Conservation (phyloP, 2,113 vertebrate species). For the Microcebus murinus region DNA sequence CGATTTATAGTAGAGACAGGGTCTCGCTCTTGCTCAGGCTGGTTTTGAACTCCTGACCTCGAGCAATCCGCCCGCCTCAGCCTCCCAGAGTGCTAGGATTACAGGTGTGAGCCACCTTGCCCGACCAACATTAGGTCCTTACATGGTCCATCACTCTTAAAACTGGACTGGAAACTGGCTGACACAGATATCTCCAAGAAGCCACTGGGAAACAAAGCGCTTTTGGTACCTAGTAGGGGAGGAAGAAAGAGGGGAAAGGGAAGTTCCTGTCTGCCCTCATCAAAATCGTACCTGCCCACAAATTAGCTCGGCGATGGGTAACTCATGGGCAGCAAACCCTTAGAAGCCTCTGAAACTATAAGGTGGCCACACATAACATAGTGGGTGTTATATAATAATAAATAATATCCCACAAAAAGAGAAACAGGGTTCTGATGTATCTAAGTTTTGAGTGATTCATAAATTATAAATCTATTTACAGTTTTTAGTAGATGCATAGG, state of each 20-base stretch:
- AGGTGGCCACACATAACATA: not conserved
- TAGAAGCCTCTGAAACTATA: not conserved
- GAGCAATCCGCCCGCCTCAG: no score
- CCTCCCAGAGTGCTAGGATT: no score
- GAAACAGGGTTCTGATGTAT: not conserved
- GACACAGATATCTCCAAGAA: not conserved
- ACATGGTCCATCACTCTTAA: not conserved
- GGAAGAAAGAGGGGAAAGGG: not conserved
- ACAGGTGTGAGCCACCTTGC: no score
- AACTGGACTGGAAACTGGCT: not conserved
- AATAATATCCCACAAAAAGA: not conserved
- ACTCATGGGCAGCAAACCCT: not conserved
- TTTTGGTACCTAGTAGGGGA: not conserved
- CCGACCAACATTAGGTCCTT: not conserved
- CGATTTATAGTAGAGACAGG: no score
- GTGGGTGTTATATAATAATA: not conserved
- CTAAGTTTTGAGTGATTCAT: not conserved
- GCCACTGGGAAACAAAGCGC: not conserved
- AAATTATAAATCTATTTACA: not conserved
- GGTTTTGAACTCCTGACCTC: no score
- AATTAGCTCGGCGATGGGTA: not conserved
- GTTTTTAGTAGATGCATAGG: not conserved
- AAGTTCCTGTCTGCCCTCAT: not conserved
- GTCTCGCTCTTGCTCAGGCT: no score
- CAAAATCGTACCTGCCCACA: not conserved